phyloP scores from a whole-genome alignment of 2,888 invertebrate species.

The Aethes cnicana region DNA sequence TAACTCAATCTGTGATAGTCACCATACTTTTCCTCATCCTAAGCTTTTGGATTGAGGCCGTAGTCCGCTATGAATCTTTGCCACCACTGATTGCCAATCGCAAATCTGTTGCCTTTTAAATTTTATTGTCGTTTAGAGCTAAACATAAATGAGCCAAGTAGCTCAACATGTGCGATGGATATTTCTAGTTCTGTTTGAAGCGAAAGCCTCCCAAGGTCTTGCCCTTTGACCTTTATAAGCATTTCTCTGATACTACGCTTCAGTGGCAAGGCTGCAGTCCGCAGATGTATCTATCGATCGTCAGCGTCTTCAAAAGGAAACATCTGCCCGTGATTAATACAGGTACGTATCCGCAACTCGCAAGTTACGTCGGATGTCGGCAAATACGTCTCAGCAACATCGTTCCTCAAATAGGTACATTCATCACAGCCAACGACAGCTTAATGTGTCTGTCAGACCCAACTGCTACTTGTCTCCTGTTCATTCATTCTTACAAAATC shows the following conservation, averaged over 20 bases:
- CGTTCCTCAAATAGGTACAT: not conserved
- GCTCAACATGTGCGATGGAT: too few relatives aligned
- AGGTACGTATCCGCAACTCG: slow-evolving; percentile 11
- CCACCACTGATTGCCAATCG: too few relatives aligned
- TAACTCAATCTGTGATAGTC: not conserved
- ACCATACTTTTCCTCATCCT: not conserved
- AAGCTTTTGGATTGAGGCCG: not conserved
- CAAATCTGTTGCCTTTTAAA: too few relatives aligned
- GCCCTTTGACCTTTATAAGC: not conserved
- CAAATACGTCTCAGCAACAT: slow-evolving; percentile 29
- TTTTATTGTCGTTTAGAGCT: not conserved
- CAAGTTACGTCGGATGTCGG: slow-evolving; percentile 16
- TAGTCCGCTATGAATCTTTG: too few relatives aligned
- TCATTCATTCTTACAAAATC: too few relatives aligned
- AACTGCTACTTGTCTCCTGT: too few relatives aligned
- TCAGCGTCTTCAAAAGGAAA: slow-evolving; percentile 39
- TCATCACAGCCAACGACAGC: not conserved
- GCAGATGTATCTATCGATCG: slow-evolving; percentile 36
- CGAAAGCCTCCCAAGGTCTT: not conserved
- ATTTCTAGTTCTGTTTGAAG: too few relatives aligned
- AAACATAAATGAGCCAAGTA: not conserved
- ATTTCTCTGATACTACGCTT: not conserved
- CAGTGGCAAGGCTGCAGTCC: slow-evolving; percentile 26
- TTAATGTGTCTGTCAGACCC: too few relatives aligned
- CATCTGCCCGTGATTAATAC: slow-evolving; percentile 39